Evolutionary conservation across 2,113 vertebrate species (phyloP).

Genomic region (Motacilla tschutschensis): DNA sequence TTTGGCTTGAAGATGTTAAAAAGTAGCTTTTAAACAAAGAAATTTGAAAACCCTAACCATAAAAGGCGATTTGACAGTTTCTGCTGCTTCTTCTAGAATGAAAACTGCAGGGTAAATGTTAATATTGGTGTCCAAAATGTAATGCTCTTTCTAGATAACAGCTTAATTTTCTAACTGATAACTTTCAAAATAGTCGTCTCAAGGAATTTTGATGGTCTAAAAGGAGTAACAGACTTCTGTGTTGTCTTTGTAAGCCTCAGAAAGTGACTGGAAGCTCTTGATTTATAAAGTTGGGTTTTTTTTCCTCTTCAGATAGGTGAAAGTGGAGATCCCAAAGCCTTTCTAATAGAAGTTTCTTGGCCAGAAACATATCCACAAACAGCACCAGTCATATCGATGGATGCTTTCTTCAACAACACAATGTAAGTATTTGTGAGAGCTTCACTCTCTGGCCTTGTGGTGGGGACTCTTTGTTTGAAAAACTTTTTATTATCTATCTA

Average conservation of each 20-base stretch:
- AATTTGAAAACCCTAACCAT: neutral
- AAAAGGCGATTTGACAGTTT: neutral
- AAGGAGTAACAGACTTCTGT: neutral
- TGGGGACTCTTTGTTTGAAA: neutral
- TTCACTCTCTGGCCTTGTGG: neutral
- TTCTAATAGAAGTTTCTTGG: slow-evolving; percentile 91
- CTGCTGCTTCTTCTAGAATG: neutral
- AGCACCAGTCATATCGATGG: slow-evolving; percentile 87
- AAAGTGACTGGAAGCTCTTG: neutral
- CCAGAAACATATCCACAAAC: slow-evolving; percentile 91
- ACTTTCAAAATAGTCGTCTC: neutral
- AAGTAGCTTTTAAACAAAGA: neutral
- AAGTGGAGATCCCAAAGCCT: slow-evolving; percentile 88
- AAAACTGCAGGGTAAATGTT: neutral
- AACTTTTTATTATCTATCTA: neutral
- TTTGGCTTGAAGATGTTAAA: neutral
- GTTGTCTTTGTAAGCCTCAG: neutral
- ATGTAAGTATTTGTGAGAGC: slow-evolving; percentile 77
- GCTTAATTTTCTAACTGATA: neutral
- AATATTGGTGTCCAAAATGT: neutral
- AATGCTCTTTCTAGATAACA: neutral
- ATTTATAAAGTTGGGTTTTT: neutral
- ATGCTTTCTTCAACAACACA: slow-evolving; percentile 95
- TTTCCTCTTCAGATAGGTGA: slow-evolving; percentile 85
- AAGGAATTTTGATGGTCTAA: neutral